Percentiles rank a stretch among this genome's conserved stretches.
Conservation (phyloP, 1,140 invertebrate species). For the Drosophila teissieri region DNA sequence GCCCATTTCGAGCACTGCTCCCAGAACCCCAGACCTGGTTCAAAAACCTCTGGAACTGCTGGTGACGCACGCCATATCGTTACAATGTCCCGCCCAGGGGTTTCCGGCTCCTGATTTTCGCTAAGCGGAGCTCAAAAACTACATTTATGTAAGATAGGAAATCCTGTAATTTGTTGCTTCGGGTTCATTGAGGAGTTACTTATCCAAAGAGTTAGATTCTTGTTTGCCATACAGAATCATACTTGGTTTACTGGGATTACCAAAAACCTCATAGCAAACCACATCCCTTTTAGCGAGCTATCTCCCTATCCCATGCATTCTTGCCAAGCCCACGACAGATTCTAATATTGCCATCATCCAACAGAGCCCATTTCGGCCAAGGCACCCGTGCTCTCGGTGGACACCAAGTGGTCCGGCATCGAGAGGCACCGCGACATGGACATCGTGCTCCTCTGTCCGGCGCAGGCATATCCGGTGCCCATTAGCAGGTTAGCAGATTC, state of each 20-base stretch:
- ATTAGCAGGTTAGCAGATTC: constrained; percentile 86
- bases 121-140: constrained; percentile 12
- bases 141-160: too few relatives aligned
- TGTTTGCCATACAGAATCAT: too few relatives aligned
- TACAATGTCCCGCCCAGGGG: constrained; percentile 88
- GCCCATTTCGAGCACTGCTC: constrained; percentile 87
- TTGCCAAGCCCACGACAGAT: not conserved
- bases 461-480: constrained; percentile 89
- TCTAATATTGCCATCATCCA: not conserved
- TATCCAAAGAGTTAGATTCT: not conserved
- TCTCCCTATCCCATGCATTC: not conserved
- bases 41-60: constrained; percentile 68
- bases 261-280: not conserved
- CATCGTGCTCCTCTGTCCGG: constrained; percentile 87
- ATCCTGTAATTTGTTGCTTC: too few relatives aligned
- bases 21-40: constrained; percentile 74
- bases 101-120: constrained; percentile 86
- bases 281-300: not conserved
- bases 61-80: constrained; percentile 84
- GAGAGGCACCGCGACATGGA: constrained; percentile 79
- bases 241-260: too few relatives aligned
- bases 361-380: constrained; percentile 87
- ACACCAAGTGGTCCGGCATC: constrained; percentile 86
- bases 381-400: constrained; percentile 86
- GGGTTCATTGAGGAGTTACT: not conserved